Evolutionary conservation across 2,797 vertebrate genomes (phyloP).

Genomic region (Sylvilagus floridanus): DNA sequence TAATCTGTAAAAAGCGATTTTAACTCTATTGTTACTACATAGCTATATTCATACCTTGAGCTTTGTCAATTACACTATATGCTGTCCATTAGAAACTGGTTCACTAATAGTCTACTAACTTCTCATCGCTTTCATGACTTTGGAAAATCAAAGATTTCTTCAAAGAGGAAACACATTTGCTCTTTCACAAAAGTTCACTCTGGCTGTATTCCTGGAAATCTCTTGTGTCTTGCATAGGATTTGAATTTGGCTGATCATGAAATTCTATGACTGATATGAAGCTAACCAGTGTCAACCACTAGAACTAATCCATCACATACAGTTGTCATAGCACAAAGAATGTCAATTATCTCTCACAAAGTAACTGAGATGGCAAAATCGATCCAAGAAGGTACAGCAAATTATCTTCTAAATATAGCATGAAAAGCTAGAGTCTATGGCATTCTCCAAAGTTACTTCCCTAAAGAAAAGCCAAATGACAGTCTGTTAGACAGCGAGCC

Average conservation of each 20-base stretch:
- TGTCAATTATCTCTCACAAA: constrained; percentile 81
- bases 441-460: constrained; percentile 72
- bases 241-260: constrained; percentile 65
- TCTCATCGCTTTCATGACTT: constrained; percentile 46
- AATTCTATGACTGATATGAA: constrained; percentile 76
- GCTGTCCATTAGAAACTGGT: constrained; percentile 47
- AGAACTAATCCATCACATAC: constrained; percentile 81
- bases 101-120: neutral
- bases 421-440: constrained; percentile 62
- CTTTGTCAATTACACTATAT: constrained; percentile 27
- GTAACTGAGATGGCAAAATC: constrained; percentile 79
- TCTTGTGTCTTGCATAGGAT: constrained; percentile 59
- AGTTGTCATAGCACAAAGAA: constrained; percentile 79
- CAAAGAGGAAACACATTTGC: neutral
- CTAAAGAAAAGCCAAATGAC: constrained; percentile 70
- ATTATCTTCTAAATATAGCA: constrained; percentile 83
- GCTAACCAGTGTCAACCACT: constrained; percentile 77
- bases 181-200: constrained; percentile 44
- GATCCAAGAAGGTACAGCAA: constrained; percentile 74
- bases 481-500: constrained; percentile 36
- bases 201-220: constrained; percentile 54
- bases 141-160: constrained; percentile 63
- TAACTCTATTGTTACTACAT: constrained; percentile 32
- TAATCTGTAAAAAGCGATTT: constrained; percentile 28
- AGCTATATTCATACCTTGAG: neutral